Evolutionary conservation across 2,113 vertebrate species (phyloP), one percentile per base, ranked within the genome.

Genomic region (Tenebrosternarchus preto): DNA sequence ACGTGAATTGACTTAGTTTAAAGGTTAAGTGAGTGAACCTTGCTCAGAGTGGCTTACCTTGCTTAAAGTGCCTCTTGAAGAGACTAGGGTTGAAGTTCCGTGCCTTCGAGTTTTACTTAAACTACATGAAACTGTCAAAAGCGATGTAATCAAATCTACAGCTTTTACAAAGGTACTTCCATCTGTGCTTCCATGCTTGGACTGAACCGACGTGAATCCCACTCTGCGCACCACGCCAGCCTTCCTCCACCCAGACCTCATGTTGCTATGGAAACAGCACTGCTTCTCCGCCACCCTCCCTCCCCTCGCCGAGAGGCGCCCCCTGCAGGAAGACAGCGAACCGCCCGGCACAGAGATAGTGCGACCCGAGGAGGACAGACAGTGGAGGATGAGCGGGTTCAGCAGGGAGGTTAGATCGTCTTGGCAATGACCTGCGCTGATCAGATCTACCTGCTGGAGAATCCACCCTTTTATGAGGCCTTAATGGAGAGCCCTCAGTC

Each of bases 211-310:
- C 12, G 12, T 12, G 2, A 50, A 50, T 50, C 43, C 12, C 12
- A 15, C 12, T 15, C 43, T 15, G 12, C 3, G 22, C 36, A 24
- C 72, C 76, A 6, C 64, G 46, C 46, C 81, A 90, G 90, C 75
- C 19, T 85, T 90, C 27, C 43, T 81, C 60, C 88, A 91, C 33
- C n/a, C 55, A n/a, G 85, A 90, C 81, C 88, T 91, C 72, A 81
- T 74, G 81, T 84, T 61, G 0, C 87, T 92, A 59, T 91, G 91
- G 90, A 88, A 87, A 80, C 84, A 78, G 66, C 39, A 73, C 20
- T 86, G 90, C 29, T 55, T 78, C 5, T 36, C 85, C 33, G n/a
- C 80, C 0, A n/a, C n/a, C n/a, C 1, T 39, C 55, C 59, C 68
- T 27, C 68, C 76, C 70, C 56, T 33, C 4, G 63, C 17, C 29